Conservation (phyloP, 1,140 invertebrate genomes). For the Temnothorax curvispinosus region DNA sequence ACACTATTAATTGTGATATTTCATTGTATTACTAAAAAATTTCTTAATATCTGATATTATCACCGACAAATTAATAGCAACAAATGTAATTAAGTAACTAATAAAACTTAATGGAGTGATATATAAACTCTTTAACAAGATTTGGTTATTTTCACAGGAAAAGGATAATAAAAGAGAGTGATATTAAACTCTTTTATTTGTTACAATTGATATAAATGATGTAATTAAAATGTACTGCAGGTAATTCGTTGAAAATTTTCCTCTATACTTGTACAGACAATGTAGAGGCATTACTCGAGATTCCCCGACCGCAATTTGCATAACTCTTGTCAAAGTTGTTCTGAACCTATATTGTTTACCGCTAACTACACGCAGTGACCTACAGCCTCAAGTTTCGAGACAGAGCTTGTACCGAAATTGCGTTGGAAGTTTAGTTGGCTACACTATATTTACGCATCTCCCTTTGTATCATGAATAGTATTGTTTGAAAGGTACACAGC, state of each 20-base stretch:
- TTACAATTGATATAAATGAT: background rate
- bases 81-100: background rate
- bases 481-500: background rate
- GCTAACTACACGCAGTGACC: constrained; percentile 5
- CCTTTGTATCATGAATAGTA: constrained; percentile 9
- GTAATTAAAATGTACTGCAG: constrained; percentile 9
- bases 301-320: constrained; percentile 22
- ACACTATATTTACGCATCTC: constrained; percentile 1
- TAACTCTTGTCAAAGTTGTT: constrained; percentile 41
- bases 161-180: background rate
- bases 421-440: constrained; percentile 15
- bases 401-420: constrained; percentile 30
- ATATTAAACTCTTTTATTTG: background rate
- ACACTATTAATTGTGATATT: background rate
- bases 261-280: background rate
- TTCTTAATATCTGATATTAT: background rate
- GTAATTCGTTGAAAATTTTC: constrained; percentile 28
- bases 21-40: background rate
- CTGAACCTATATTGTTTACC: constrained; percentile 24
- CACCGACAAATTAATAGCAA: background rate
- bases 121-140: background rate
- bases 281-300: background rate
- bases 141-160: background rate
- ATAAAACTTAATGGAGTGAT: background rate
- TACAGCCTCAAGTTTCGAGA: constrained; percentile 24